Conservation (phyloP, 2,113 vertebrate species). For the Micronycteris hirsuta region DNA sequence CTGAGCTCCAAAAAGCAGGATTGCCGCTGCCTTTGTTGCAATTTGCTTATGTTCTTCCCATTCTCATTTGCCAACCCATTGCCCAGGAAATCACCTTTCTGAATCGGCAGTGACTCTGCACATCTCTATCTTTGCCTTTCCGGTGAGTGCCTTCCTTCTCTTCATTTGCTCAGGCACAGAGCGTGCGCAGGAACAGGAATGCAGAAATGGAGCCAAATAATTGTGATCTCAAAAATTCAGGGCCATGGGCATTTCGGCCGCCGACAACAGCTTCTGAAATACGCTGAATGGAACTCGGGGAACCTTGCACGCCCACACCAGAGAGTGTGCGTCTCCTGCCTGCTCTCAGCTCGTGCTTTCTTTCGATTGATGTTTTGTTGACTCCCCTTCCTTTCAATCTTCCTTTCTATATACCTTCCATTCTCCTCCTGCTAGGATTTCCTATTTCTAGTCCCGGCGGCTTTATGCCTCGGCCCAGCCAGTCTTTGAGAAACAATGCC, state of each 20-base stretch:
- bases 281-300: not conserved
- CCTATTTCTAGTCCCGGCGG: constrained; percentile 9
- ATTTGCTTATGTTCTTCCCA: not conserved
- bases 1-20: not conserved
- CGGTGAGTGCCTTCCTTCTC: constrained; percentile 44
- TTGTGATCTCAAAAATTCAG: constrained; percentile 5
- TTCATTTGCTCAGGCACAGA: constrained; percentile 52
- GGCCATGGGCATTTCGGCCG: constrained; percentile 35
- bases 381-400: constrained; percentile 62
- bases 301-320: not conserved
- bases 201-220: constrained; percentile 35
- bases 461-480: constrained; percentile 33
- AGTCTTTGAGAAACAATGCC: constrained; percentile 43
- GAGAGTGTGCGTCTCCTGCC: constrained; percentile 10
- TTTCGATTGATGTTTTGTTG: constrained; percentile 55
- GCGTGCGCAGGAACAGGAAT: constrained; percentile 32
- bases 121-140: constrained; percentile 44
- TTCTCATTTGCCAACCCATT: constrained; percentile 29
- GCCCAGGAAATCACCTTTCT: constrained; percentile 47
- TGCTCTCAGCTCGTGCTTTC: not conserved
- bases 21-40: not conserved
- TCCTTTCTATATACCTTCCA: constrained; percentile 55
- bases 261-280: not conserved
- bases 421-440: constrained; percentile 50
- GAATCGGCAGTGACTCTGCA: constrained; percentile 25